Base-by-base conservation (phyloP, 2,797 vertebrate species). In the Brachymystax lenok region DNA sequence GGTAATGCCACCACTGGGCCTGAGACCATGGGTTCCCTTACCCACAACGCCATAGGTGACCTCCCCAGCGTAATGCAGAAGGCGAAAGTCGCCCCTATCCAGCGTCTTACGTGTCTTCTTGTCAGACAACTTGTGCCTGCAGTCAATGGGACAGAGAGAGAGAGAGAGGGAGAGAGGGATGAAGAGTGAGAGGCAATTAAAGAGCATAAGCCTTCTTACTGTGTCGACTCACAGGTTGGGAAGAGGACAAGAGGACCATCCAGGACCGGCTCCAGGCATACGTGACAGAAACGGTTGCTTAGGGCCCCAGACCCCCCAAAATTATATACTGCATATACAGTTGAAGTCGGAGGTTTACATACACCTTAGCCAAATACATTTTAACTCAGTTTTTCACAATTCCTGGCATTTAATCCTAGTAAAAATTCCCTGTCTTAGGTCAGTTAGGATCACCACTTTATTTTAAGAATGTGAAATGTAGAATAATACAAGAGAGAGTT, bases 11-110 rank as follows among this genome's bases (percentile, higher is more conserved):
- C 59, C n/a, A 61, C 8, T 21, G 59, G 21, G 21, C 59, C 98
- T 98, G 0, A 97, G 97, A 77, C 35, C 78, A 71, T 72, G 76
- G 33, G 85, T 87, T 80, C 73, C 85, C 96, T 97, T 92, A 98
- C 98, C 98, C 52, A 96, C 91, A 78, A 97, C 95, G 59, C 96
- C 97, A 93, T 99, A 99, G 1, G 98, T 99, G 87, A 99, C 98
- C 83, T 97, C 98, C 17, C 98, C 98, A 0, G 98, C 98, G 0
- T 99, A 99, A 91, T 99, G 98, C 71, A 97, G 89, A 76, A 99
- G 95, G 21, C 95, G 94, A 81, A 99, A 99, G 89, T 99, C 97
- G 80, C 97, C 95, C 90, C 97, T 96, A 83, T 97, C 96, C 59
- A 99, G 96, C 59, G 95, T 95, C 92, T 96, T 98, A 6, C 95